phyloP scores from a whole-genome alignment of 2,797 vertebrate genomes.

The Dromococcyx pavoninus region DNA sequence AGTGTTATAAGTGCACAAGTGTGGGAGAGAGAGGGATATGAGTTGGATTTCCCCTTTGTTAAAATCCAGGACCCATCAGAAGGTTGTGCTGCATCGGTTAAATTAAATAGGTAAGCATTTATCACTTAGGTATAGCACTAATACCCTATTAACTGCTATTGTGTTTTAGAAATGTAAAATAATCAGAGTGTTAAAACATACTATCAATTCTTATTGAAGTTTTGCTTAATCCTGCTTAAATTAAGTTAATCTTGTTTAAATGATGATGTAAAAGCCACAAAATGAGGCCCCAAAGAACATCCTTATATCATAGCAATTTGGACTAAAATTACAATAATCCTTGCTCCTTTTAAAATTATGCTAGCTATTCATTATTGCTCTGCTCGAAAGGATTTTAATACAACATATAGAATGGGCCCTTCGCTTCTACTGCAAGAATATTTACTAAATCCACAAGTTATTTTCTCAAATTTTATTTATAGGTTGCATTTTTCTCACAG shows the following conservation, averaged over 20 bases:
- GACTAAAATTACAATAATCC: constrained; percentile 57
- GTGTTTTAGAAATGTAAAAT: background rate
- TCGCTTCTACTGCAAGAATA: background rate
- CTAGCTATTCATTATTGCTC: constrained; percentile 45
- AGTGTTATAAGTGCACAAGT: background rate
- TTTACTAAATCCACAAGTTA: constrained; percentile 16
- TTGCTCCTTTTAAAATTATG: constrained; percentile 24
- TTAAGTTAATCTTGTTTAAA: constrained; percentile 51
- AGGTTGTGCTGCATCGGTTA: background rate
- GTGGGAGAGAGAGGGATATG: background rate
- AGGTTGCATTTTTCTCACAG: background rate
- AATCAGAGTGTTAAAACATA: background rate
- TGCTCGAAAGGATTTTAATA: constrained; percentile 50
- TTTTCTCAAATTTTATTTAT: constrained; percentile 49
- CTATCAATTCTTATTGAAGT: background rate
- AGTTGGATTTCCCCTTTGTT: background rate
- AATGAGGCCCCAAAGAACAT: constrained; percentile 45
- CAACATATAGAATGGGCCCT: background rate
- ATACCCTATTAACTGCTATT: background rate
- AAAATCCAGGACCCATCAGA: background rate
- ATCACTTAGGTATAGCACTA: background rate
- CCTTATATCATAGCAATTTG: constrained; percentile 44
- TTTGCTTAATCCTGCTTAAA: constrained; percentile 49
- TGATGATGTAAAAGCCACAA: constrained; percentile 52
- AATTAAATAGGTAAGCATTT: background rate